These are phyloP conservation scores for Albula goreensis DNA, from an alignment of 2,113 vertebrate genomes.

Conservation along the genomic window DNA sequence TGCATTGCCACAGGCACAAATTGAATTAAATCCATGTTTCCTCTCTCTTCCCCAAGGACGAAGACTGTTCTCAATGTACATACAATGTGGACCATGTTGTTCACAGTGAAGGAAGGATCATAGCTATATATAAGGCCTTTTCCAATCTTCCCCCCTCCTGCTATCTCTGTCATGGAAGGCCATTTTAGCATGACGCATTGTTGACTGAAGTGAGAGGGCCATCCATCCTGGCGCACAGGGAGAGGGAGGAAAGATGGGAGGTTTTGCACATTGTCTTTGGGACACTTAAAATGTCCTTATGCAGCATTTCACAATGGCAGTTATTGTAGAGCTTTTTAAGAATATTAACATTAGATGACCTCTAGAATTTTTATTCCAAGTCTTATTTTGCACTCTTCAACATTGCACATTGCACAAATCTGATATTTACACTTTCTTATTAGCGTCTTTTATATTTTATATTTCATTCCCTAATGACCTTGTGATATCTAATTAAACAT, in stretches of 20 bases:
- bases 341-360: no score
- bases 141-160: background rate
- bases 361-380: no score
- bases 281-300: no score
- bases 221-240: background rate
- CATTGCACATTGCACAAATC: no score
- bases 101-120: background rate
- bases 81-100: background rate
- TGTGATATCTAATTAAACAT: no score
- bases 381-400: no score
- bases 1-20: background rate
- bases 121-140: background rate
- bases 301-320: no score
- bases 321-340: no score
- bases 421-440: no score
- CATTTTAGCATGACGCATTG: background rate
- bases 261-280: no score
- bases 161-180: background rate
- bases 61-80: background rate
- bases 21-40: constrained; percentile 13
- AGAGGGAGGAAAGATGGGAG: background rate
- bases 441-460: no score
- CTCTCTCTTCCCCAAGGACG: background rate
- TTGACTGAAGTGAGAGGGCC: background rate
- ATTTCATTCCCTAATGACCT: no score